Percentiles rank a stretch among this genome's conserved stretches.
These are phyloP conservation scores for Muscicapa comitata DNA, from an alignment of 2,797 vertebrate species.

Conservation along the genomic window DNA sequence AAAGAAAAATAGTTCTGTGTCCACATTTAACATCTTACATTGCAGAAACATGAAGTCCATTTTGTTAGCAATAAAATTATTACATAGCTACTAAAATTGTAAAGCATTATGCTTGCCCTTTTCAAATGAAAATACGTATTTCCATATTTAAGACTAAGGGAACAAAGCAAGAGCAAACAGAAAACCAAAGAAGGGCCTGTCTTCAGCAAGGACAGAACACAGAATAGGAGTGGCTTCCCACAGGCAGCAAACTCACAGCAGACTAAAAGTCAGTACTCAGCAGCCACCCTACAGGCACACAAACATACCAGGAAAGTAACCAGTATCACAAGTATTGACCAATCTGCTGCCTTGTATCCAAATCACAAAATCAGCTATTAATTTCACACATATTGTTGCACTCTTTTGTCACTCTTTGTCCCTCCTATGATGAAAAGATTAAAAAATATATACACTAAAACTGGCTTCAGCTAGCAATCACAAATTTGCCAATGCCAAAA, in stretches of 20 bases:
- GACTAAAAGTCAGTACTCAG: neutral
- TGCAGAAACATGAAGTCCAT: neutral
- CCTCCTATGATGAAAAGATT: neutral
- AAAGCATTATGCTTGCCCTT: neutral
- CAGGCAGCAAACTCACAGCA: neutral
- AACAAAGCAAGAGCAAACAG: neutral
- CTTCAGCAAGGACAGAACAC: neutral
- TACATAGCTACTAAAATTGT: neutral
- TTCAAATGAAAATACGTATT: neutral
- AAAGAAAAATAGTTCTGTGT: neutral
- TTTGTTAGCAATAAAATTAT: neutral
- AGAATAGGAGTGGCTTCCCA: neutral
- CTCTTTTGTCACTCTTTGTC: neutral
- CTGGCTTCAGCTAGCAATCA: neutral
- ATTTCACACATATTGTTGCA: neutral
- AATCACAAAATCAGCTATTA: neutral
- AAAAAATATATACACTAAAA: neutral
- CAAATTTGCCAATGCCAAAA: neutral
- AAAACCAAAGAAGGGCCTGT: neutral
- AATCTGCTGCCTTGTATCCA: neutral
- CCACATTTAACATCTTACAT: neutral
- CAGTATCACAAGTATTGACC: neutral
- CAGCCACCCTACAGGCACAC: neutral
- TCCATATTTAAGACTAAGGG: neutral
- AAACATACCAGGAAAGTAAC: neutral